Percentiles rank a stretch among this genome's conserved stretches.
Evolutionary conservation across 2,888 invertebrate genomes (phyloP).

Genomic region (Cephalotes varians): DNA sequence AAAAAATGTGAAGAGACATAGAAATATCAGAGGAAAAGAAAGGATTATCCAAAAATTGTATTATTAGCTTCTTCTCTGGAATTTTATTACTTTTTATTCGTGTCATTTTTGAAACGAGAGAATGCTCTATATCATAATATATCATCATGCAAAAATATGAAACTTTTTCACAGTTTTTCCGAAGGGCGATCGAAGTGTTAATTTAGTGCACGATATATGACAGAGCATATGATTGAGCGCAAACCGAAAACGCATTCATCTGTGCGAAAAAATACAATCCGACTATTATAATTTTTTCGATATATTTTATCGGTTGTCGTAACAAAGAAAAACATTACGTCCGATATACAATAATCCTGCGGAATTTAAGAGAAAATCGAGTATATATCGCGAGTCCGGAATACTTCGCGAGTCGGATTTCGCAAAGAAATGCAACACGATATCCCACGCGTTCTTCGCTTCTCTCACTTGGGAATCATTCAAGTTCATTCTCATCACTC

Average conservation of each 20-base stretch:
- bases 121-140: not conserved
- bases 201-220: not conserved
- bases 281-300: constrained; percentile 19
- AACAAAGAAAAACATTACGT: constrained; percentile 20
- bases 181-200: not conserved
- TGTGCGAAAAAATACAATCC: constrained; percentile 3
- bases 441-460: constrained; percentile 8
- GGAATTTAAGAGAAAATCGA: constrained; percentile 15
- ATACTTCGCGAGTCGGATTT: constrained; percentile 21
- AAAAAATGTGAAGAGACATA: too few species aligned
- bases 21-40: too few species aligned
- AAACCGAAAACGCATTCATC: not conserved
- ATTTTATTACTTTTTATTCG: not conserved
- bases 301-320: constrained; percentile 21
- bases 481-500: constrained; percentile 64
- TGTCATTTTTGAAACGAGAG: not conserved
- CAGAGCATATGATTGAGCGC: not conserved
- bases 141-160: not conserved
- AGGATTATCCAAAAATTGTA: too few species aligned
- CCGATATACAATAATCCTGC: not conserved
- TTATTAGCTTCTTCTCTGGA: too few species aligned
- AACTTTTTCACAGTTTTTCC: not conserved
- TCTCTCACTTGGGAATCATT: constrained; percentile 46
- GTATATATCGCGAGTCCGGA: not conserved
- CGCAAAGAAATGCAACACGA: constrained; percentile 10